Evolutionary conservation across 2,113 vertebrate genomes (phyloP), one percentile per base, ranked within the genome.

Genomic region (human): DNA sequence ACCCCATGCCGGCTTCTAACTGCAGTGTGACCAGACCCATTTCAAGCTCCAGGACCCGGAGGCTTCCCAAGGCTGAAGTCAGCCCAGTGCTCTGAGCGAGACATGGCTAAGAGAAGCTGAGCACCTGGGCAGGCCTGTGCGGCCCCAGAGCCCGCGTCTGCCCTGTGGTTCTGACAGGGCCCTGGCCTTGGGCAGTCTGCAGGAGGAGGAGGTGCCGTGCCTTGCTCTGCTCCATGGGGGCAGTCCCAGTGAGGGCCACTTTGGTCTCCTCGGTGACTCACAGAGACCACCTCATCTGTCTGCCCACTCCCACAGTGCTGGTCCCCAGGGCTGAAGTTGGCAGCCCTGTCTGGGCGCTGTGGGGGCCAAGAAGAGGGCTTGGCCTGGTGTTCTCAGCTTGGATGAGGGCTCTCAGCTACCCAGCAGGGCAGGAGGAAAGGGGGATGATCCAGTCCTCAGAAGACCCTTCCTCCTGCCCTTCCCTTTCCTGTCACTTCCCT

Each of bases 1-100:
- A 30, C 81, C n/a, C 38, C 7, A 0, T 8, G 13, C 7, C 14
- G 0, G 13, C 80, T 2, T 6, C 40, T 17, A 4, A 14, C 23
- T 11, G n/a, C 25, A 23, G 22, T 25, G 38, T 45, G 40, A 25
- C 73, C 14, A 3, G 32, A 20, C 25, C 57, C 43, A 8, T 38
- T 13, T 48, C 22, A 0, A 2, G 5, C 27, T 22, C 0, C 0
- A 32, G 18, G 78, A n/a, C n/a, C 8, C 0, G 0, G 43, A 48
- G 79, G 32, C 66, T 14, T 4, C 40, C 68, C 0, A 12, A 64
- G 55, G 40, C 68, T 20, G 5, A 11, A 30, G 16, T 48, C 66
- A 22, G 79, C 55, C 11, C 8, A 43, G 32, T 17, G 22, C 30
- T 32, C 40, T 25, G 50, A 40, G 87, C 22, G 25, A 72, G 8